Evolutionary conservation across 2,113 vertebrate genomes (phyloP), one percentile per base, ranked within the genome.

Genomic region (Lampris incognitus): DNA sequence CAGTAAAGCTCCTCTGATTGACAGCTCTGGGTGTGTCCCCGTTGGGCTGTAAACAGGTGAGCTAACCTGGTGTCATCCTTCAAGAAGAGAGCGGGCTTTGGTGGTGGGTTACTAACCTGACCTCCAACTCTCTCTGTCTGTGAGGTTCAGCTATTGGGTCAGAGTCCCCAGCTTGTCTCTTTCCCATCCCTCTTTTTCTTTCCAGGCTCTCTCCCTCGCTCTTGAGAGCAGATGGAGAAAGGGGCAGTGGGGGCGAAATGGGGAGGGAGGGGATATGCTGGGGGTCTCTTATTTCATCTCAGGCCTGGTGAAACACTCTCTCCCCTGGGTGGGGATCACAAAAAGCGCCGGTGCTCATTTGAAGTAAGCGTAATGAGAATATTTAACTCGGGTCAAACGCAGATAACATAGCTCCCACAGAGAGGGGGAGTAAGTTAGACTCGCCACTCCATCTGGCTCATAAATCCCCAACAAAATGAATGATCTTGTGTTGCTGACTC

Each of bases 361-460:
- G 87, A 92, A 94, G 89, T 83, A 88, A 90, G 81, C 85, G 85
- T 92, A 94, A 91, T 93, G 88, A 94, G 91, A 94, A 93, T 94
- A 91, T 91, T 96, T 95, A 94, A 92, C 88, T 74, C 66, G 24
- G 90, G 90, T 95, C 92, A 95, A 91, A 92, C 87, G 74, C 84
- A 82, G 83, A 90, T 71, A 88, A 86, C 78, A 67, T 79, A 72
- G 85, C 89, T 90, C 85, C 86, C 72, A 81, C 88, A 86, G 78
- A 84, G 66, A 70, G 60, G 39, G 57, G 55, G 36, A 38, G 36
- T 3, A 65, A 54, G 48, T 54, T 72, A 37, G 36, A 44, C 49
- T 66, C 9, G 0, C 24, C 24, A 24, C 9, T 10, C 44, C 64
- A 56, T 44, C 42, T 64, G 52, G 46, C 38, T 24, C 24, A 24